These are phyloP conservation scores for Macroteleia sp. DNA, from an alignment of 2,888 invertebrate genomes.

Conservation along the genomic window DNA sequence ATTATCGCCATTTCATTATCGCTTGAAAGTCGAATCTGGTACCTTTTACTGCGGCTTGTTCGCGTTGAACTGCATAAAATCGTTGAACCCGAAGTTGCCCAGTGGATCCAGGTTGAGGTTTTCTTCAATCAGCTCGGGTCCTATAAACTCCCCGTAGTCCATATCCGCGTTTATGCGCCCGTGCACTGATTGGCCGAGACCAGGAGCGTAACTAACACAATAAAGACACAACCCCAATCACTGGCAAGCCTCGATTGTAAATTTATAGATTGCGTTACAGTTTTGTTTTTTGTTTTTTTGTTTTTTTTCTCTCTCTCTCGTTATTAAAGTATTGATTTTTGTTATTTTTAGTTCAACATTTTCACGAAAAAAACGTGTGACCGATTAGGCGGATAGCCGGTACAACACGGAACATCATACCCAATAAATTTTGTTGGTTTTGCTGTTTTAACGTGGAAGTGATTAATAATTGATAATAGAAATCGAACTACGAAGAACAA, in stretches of 20 bases:
- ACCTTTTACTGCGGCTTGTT: conserved; percentile 80
- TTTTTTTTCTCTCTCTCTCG: conserved; percentile 13
- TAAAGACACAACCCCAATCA: conserved; percentile 84
- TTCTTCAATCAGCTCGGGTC: conserved; percentile 78
- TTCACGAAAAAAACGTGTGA: conserved; percentile 45
- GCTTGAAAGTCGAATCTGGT: too few relatives aligned
- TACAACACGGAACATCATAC: conserved; percentile 77
- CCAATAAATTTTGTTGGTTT: too few relatives aligned
- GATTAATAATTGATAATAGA: too few relatives aligned
- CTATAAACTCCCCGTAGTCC: conserved; percentile 82
- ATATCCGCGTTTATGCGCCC: conserved; percentile 79
- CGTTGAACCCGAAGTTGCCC: conserved; percentile 75
- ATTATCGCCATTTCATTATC: too few relatives aligned
- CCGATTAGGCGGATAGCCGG: conserved; percentile 81
- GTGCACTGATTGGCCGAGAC: conserved; percentile 80
- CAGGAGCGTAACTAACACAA: conserved; percentile 83
- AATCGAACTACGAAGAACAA: too few relatives aligned
- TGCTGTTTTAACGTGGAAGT: too few relatives aligned
- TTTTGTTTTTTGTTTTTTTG: neutral
- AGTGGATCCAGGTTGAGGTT: conserved; percentile 82
- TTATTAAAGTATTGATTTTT: too few relatives aligned
- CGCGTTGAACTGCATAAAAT: conserved; percentile 78
- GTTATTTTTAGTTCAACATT: too few relatives aligned
- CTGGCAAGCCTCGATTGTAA: conserved; percentile 77
- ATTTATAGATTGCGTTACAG: neutral